These are phyloP conservation scores for Neelides folsomi DNA, from an alignment of 2,888 invertebrate species.

Conservation along the genomic window DNA sequence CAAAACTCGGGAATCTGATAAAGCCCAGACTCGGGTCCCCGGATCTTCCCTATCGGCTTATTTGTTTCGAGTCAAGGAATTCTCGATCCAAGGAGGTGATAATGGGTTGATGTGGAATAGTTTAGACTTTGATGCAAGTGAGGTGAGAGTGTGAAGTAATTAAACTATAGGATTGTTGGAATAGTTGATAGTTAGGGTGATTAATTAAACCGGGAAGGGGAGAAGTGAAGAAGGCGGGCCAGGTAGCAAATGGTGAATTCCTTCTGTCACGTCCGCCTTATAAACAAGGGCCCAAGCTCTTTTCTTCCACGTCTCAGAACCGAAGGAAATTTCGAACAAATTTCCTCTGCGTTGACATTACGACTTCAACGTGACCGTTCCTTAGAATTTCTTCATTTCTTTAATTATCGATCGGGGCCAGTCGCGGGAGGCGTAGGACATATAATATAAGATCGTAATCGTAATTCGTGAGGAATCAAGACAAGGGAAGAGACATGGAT, in stretches of 20 bases:
- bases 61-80: not conserved
- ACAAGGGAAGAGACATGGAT: not conserved
- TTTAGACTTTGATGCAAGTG: slow-evolving; percentile 18
- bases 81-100: not conserved
- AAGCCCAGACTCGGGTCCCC: not conserved
- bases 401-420: slow-evolving; percentile 24
- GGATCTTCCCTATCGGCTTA: not conserved
- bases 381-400: slow-evolving; percentile 34
- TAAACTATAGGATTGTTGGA: slow-evolving; percentile 25
- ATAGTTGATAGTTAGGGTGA: slow-evolving; percentile 30
- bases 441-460: too few species aligned
- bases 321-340: slow-evolving; percentile 26
- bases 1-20: slow-evolving; percentile 2
- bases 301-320: slow-evolving; percentile 1
- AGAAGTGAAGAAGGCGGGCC: not conserved
- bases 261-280: slow-evolving; percentile 25
- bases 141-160: slow-evolving; percentile 28
- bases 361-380: slow-evolving; percentile 33
- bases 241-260: slow-evolving; percentile 20
- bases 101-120: not conserved
- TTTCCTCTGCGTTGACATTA: slow-evolving; percentile 28
- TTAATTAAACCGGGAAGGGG: slow-evolving; percentile 15
- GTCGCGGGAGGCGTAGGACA: too few species aligned
- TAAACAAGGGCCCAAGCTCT: slow-evolving; percentile 21
- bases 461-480: slow-evolving; percentile 5